phyloP scores from a whole-genome alignment of 2,113 vertebrate species.

The Pluvialis apricaria region DNA sequence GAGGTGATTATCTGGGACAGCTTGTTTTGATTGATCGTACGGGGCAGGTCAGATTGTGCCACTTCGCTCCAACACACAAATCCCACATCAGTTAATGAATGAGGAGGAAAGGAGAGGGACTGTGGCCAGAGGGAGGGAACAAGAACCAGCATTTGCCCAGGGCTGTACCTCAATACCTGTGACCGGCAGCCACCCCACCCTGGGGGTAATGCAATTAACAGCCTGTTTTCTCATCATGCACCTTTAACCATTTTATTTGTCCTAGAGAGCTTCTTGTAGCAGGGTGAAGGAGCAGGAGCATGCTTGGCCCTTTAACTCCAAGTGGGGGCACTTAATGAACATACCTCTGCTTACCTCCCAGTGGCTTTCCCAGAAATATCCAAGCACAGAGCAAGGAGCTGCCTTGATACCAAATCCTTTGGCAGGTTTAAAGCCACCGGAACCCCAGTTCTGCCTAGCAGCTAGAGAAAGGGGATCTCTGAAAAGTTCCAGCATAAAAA shows the following conservation, averaged over 20 bases:
- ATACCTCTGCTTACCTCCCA: not conserved
- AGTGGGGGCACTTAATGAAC: not conserved
- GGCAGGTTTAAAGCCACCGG: not conserved
- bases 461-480: not conserved
- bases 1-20: not conserved
- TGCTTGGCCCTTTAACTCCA: not conserved
- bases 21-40: accelerated
- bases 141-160: not conserved
- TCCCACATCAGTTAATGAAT: not conserved
- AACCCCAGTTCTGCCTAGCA: not conserved
- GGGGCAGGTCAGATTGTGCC: not conserved
- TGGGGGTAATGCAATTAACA: not conserved
- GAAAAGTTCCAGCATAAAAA: not conserved
- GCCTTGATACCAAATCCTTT: not conserved
- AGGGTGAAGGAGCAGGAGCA: not conserved
- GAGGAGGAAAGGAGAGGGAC: not conserved
- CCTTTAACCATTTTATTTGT: not conserved
- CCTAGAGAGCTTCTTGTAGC: not conserved
- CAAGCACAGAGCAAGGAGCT: not conserved
- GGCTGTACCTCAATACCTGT: not conserved
- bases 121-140: accelerated
- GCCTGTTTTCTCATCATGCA: not conserved
- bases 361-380: not conserved
- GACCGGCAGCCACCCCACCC: not conserved
- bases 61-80: not conserved